A percentile compares a stretch with the other conserved stretches of the same genome.
Evolutionary conservation across 2,888 invertebrate species (phyloP).

Genomic region (Tenodera sinensis): DNA sequence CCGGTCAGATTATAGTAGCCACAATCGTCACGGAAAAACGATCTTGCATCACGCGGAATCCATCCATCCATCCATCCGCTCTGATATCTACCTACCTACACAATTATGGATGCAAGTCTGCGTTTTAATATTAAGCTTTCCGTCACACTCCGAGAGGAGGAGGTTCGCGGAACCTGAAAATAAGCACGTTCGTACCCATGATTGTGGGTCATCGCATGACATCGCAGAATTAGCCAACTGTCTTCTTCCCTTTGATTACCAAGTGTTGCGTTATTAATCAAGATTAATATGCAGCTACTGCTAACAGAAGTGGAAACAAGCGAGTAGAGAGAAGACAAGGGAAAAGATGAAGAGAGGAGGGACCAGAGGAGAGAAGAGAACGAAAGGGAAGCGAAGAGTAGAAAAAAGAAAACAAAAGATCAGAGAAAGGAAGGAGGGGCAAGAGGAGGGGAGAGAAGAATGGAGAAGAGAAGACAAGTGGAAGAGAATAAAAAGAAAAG

Average conservation of each 20-base stretch:
- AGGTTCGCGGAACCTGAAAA: not conserved
- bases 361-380: no score
- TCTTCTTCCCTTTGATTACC: no score
- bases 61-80: no score
- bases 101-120: not conserved
- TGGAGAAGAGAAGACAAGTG: no score
- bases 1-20: not conserved
- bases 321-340: not conserved
- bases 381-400: no score
- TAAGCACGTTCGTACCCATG: not conserved
- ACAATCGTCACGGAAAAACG: not conserved
- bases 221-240: not conserved
- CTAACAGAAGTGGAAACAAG: not conserved
- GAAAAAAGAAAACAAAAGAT: no score
- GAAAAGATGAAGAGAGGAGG: not conserved
- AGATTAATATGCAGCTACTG: not conserved
- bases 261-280: not conserved
- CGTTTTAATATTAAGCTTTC: not conserved
- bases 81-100: no score
- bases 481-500: no score
- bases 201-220: not conserved
- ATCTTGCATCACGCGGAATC: not conserved
- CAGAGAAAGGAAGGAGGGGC: no score
- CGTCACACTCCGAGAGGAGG: not conserved
- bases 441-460: no score